Evolutionary conservation across 2,113 vertebrate genomes (phyloP), one percentile per base, ranked within the genome.

Genomic region (Uria aalge): DNA sequence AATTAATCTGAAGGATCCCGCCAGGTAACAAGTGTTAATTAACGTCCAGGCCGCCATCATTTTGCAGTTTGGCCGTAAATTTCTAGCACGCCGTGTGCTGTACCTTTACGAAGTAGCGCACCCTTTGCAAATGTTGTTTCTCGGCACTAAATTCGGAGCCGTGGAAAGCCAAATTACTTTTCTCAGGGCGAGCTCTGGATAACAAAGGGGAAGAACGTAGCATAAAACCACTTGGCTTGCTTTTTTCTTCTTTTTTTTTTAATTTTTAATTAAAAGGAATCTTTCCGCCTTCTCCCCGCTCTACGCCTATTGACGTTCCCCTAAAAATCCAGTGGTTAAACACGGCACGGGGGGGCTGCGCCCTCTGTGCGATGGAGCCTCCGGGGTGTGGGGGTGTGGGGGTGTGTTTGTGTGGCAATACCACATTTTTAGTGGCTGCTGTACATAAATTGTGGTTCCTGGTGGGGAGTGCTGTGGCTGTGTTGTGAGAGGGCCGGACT

Each of bases 181-280:
- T 73, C 85, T 85, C 73, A 36, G 90, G 84, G 64, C 8, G 77
- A 91, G 89, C 73, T 60, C 85, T 41, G 47, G 77, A 50, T 67
- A 63, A 63, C 22, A 8, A 48, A 75, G 67, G 79, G 67, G 52
- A 48, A 56, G 29, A 38, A 36, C 5, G 1, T 6, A 1, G 7
- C 3, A 22, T 48, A 23, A 91, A 93, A 60, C 67, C 82, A 63
- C 75, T 80, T 12, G 71, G 90, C 26, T 72, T 78, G 59, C 43
- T 47, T 69, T 48, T 34, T 79, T 7, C 12, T 36, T 13, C 57
- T 40, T 9, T 36, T 36, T 6, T 8, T 57, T n/a, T n/a, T n/a
- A n/a, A n/a, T 29, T 83, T 64, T 82, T 26, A 20, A 64, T 41
- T 50, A 60, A 45, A 72, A 43, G 9, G 5, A 26, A 34, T 48